Base-by-base conservation (phyloP, 2,888 invertebrate genomes). In the Tridacna crocea region DNA sequence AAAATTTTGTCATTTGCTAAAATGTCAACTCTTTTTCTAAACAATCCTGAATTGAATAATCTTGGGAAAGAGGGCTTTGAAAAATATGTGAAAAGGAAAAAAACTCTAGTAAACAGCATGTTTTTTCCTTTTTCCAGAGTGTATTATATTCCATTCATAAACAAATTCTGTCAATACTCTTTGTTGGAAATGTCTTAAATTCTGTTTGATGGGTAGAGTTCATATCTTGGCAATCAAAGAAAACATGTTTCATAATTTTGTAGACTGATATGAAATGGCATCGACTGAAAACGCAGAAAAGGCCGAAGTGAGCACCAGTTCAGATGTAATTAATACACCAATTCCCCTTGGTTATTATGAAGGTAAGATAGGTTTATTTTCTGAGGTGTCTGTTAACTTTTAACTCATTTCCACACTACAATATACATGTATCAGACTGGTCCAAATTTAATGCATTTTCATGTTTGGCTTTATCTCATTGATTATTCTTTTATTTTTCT, bases 261-360 rank as follows among this genome's bases (percentile, higher is more conserved):
- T 8, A 36, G 36, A 36, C 8, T 36, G 36, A 8, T 36, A 36
- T 36, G 47, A n/a, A 51, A 70, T 70, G 70, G 47, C 47, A 24
- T 46, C 46, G 24, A n/a, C n/a, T 13, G 70, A 70, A 26, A 51
- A 70, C 4, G 15, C 70, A 51, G 70, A 70, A 51, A 70, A 70
- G 48, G 70, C 12, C 11, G 70, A 48, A 70, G 70, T 70, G 15
- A 70, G 51, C 51, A 70, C 70, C 22, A 70, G 70, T n/a, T 47
- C 70, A 15, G 70, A 66, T 66, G 66, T 66, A 11, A 46, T 46
- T 66, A 10, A 17, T 22, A 51, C 70, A 51, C 70, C 70, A 1
- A 70, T 70, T 36, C 51, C 70, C 22, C 51, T 70, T 17, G 70
- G 70, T 12, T 70, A 46, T 51, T 4, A 22, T 48, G 70, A 70